Evolutionary conservation across 2,797 vertebrate species (phyloP), one percentile per base, ranked within the genome.

Genomic region (Anabas testudineus): DNA sequence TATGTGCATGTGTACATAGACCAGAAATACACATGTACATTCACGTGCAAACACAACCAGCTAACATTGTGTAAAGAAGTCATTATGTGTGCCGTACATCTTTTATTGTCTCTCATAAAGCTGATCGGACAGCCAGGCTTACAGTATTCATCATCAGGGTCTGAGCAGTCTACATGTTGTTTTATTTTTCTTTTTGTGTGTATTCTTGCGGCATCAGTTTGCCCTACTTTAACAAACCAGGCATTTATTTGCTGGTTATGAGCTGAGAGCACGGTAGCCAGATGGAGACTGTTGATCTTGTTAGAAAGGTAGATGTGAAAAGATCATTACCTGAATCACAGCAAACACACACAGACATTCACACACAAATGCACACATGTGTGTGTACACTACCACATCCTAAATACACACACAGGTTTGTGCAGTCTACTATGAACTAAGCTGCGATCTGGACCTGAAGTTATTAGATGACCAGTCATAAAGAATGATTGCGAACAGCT

Each of bases 281-380:
- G 92, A 92, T 93, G 91, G 91, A 88, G 76, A 76, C 83, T 95
- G 93, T 94, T 94, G 85, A 92, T 92, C 89, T 91, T 89, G 88
- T 91, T 88, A 88, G 74, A 81, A 88, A 87, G 81, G 85, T 90
- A 75, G 83, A 92, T 81, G 83, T 83, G 79, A 90, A 88, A 87
- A 80, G 81, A 79, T 87, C 86, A 92, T 93, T 93, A 92, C 87
- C 88, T 86, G 79, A 74, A 84, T 74, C 83, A 85, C 79, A 83
- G 86, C 87, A 93, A 91, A 92, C 87, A 89, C 79, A 75, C 55
- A 46, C 13, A 55, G 13, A 37, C 41, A 26, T 26, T 32, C 14
- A 10, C 75, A 48, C 68, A 54, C 57, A 56, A 43, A 45, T 19
- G 39, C 46, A 48, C 12, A 6, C 39, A 65, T 60, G 60, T 54